A percentile compares a stretch with the other conserved stretches of the same genome.
phyloP scores from a whole-genome alignment of 2,113 vertebrate species.

The Xiphophorus maculatus region DNA sequence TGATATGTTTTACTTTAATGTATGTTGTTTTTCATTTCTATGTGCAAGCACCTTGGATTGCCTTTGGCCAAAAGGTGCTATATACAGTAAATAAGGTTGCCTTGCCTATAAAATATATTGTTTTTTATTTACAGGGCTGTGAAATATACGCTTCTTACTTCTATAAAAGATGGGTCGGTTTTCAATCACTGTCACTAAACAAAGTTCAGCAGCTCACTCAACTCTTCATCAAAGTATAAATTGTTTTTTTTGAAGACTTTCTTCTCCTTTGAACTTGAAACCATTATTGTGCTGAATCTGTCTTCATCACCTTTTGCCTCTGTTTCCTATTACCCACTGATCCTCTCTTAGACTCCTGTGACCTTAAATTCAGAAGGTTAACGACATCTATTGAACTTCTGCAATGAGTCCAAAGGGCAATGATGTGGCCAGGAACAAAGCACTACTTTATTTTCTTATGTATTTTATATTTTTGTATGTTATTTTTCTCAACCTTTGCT shows the following conservation, averaged over 20 bases:
- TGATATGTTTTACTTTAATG: no score
- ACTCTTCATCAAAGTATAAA: conserved; percentile 43
- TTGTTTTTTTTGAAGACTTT: conserved; percentile 37
- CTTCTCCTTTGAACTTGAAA: conserved; percentile 26
- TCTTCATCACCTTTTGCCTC: conserved; percentile 24
- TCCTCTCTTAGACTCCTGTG: conserved; percentile 36
- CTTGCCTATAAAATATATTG: neutral
- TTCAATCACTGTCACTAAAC: conserved; percentile 8
- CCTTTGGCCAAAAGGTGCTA: no score
- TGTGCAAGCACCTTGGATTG: no score
- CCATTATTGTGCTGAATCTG: conserved; percentile 27
- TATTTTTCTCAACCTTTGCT: neutral
- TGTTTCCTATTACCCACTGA: conserved; percentile 29
- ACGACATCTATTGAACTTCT: conserved; percentile 46
- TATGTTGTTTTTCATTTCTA: no score
- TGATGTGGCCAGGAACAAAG: neutral
- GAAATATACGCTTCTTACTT: neutral
- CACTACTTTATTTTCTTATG: neutral
- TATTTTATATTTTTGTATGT: neutral
- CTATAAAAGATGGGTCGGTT: neutral
- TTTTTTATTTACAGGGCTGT: neutral
- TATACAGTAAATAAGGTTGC: no score
- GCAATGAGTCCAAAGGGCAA: conserved; percentile 19
- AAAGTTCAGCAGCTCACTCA: conserved; percentile 11
- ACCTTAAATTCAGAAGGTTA: conserved; percentile 55